These are phyloP conservation scores for Carpatolechia fugitivella DNA, from an alignment of 2,888 invertebrate species.

Conservation along the genomic window DNA sequence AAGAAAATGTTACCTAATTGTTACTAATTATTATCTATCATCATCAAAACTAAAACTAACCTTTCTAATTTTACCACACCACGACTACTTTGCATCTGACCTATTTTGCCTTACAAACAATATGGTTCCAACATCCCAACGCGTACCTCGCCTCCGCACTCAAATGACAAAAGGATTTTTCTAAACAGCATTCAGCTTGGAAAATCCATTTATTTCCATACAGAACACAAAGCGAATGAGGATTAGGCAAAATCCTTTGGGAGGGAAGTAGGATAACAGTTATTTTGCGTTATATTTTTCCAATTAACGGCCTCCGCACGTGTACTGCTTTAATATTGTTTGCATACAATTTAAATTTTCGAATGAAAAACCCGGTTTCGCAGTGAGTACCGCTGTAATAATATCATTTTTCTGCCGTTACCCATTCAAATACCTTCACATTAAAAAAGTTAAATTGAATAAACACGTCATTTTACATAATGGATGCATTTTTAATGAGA, in stretches of 20 bases:
- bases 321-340: not conserved
- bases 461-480: no score
- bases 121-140: no score
- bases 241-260: conserved; percentile 6
- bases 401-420: no score
- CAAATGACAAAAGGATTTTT: conserved; percentile 10
- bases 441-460: no score
- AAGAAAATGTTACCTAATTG: no score
- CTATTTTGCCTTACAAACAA: not conserved
- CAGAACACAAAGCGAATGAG: conserved; percentile 14
- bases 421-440: no score
- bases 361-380: not conserved
- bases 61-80: not conserved
- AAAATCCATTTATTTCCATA: conserved; percentile 16
- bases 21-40: no score
- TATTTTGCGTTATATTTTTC: conserved; percentile 4
- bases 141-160: not conserved
- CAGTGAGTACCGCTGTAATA: no score
- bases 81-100: not conserved
- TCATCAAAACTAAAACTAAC: no score
- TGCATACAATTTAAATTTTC: not conserved
- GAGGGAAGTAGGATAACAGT: not conserved
- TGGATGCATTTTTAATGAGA: no score
- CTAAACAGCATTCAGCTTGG: not conserved
- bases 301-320: conserved; percentile 4